These are phyloP conservation scores for Cephus pulcher DNA, from an alignment of 2,888 invertebrate species.

Conservation along the genomic window DNA sequence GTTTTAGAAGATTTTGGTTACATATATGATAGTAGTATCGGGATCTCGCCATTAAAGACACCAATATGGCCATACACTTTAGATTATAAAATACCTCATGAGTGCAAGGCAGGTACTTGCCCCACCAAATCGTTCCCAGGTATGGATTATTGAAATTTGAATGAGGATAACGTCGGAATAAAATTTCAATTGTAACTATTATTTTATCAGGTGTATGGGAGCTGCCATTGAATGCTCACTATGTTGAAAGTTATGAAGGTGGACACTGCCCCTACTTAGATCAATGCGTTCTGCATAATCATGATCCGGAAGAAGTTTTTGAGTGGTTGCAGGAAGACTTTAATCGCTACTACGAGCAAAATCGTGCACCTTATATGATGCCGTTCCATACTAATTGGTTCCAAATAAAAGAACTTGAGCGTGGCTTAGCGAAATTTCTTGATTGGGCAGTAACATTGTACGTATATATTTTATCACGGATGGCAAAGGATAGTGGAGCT, in stretches of 20 bases:
- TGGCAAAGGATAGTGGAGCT: not conserved
- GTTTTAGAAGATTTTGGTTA: slow-evolving; percentile 93
- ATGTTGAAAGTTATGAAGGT: slow-evolving; percentile 88
- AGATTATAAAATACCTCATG: slow-evolving; percentile 92
- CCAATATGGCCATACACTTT: slow-evolving; percentile 96
- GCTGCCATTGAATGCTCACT: slow-evolving; percentile 90
- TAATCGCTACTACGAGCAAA: slow-evolving; percentile 84
- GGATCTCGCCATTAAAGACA: slow-evolving; percentile 81
- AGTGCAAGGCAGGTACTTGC: slow-evolving; percentile 93
- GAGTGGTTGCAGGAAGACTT: slow-evolving; percentile 94
- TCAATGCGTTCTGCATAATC: slow-evolving; percentile 91
- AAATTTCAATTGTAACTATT: not conserved
- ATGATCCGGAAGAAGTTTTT: slow-evolving; percentile 82
- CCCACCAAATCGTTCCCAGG: slow-evolving; percentile 91
- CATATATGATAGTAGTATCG: slow-evolving; percentile 92
- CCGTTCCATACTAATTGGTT: slow-evolving; percentile 98
- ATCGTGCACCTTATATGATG: slow-evolving; percentile 94
- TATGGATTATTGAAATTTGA: slow-evolving; percentile 45
- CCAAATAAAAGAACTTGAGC: slow-evolving; percentile 85
- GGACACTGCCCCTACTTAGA: slow-evolving; percentile 93
- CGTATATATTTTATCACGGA: slow-evolving; percentile 57
- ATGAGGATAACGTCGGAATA: not conserved
- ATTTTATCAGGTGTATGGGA: slow-evolving; percentile 85
- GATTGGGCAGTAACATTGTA: slow-evolving; percentile 82
- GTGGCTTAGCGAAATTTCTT: slow-evolving; percentile 86